These are phyloP conservation scores for Heliconius erato DNA, from an alignment of 2,888 invertebrate genomes.

Conservation along the genomic window DNA sequence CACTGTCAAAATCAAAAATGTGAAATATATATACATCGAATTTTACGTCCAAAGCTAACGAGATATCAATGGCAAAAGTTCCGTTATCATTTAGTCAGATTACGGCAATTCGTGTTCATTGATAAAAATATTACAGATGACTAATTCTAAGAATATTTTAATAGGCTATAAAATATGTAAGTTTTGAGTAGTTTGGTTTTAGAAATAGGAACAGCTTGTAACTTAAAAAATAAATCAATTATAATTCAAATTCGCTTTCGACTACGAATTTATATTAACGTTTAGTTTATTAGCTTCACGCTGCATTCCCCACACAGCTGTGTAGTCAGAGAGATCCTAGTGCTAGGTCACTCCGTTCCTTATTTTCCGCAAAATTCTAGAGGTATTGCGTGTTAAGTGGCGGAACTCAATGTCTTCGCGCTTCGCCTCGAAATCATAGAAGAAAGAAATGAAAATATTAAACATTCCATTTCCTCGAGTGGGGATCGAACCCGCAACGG, in stretches of 20 bases:
- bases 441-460: too few species aligned
- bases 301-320: too few species aligned
- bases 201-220: not conserved
- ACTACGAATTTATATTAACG: not conserved
- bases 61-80: slow-evolving; percentile 69
- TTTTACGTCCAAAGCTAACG: slow-evolving; percentile 75
- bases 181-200: not conserved
- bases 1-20: slow-evolving; percentile 24
- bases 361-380: too few species aligned
- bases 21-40: slow-evolving; percentile 37
- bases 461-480: too few species aligned
- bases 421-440: too few species aligned
- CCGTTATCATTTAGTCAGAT: slow-evolving; percentile 66
- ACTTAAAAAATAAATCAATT: not conserved
- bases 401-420: too few species aligned
- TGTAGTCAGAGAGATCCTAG: too few species aligned
- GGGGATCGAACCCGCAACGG: too few species aligned
- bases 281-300: too few species aligned
- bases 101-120: slow-evolving; percentile 54
- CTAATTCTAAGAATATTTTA: slow-evolving; percentile 52
- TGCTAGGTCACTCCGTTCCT: too few species aligned
- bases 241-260: slow-evolving; percentile 12
- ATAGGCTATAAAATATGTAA: slow-evolving; percentile 29
- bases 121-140: slow-evolving; percentile 67
- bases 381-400: too few species aligned